phyloP scores from a whole-genome alignment of 2,113 vertebrate species.

The Caloenas nicobarica region DNA sequence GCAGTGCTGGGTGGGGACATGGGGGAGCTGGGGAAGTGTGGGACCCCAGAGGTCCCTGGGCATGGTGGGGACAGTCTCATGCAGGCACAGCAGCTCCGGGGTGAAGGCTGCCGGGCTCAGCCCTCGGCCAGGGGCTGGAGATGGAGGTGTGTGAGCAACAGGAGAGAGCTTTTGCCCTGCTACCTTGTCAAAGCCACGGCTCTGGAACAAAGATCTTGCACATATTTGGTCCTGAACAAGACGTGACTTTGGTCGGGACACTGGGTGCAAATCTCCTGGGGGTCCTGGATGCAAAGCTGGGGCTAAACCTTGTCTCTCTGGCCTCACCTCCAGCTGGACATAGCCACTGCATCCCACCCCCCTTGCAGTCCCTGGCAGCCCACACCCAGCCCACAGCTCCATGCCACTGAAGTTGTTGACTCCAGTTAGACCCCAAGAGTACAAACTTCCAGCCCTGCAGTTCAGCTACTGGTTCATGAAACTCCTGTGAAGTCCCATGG shows the following conservation, averaged over 20 bases:
- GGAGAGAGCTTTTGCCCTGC: background rate
- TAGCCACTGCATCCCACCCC: background rate
- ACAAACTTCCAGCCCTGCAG: background rate
- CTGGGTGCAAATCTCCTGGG: accelerated
- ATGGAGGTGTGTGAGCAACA: accelerated
- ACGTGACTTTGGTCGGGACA: background rate
- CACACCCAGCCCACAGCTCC: background rate
- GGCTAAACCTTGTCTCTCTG: background rate
- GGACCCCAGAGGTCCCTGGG: background rate
- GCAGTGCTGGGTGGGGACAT: background rate
- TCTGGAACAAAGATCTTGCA: background rate
- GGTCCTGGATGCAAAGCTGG: background rate
- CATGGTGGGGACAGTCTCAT: accelerated
- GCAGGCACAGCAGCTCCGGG: background rate
- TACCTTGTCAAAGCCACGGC: background rate
- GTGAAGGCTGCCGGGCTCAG: background rate
- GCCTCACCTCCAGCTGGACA: background rate
- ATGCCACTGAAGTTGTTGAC: background rate
- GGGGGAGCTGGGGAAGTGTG: background rate
- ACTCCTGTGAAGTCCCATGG: background rate
- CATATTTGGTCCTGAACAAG: background rate
- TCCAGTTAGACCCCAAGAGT: background rate
- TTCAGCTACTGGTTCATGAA: background rate
- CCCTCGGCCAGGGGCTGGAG: accelerated
- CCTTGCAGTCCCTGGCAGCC: background rate